phyloP scores from a whole-genome alignment of 2,113 vertebrate genomes.

The Hydrochoerus hydrochaeris region DNA sequence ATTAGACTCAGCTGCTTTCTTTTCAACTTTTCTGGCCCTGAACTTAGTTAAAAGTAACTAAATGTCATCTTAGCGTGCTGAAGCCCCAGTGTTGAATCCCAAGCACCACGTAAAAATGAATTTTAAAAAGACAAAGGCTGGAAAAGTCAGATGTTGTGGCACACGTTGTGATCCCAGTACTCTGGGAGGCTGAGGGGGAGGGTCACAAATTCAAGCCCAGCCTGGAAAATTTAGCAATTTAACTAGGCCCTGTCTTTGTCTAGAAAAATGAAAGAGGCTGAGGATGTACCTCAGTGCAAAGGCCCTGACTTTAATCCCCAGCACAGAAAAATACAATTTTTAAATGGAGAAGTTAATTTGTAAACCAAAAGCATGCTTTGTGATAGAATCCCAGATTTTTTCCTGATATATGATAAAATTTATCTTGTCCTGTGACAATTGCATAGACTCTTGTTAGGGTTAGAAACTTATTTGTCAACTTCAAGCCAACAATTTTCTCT shows the following conservation, averaged over 20 bases:
- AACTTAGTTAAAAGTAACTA: neutral
- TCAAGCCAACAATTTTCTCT: neutral
- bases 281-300: neutral
- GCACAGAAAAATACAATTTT: neutral
- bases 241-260: neutral
- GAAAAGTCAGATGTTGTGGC: neutral
- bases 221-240: neutral
- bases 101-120: neutral
- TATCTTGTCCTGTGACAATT: neutral
- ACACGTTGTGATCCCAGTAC: neutral
- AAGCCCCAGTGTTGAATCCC: neutral
- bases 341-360: neutral
- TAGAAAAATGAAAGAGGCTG: neutral
- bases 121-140: neutral
- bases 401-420: neutral
- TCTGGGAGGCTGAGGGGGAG: neutral
- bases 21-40: neutral
- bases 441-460: neutral
- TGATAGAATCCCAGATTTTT: neutral
- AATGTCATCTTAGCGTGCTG: too few species aligned
- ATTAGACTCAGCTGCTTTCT: neutral
- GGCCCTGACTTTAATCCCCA: neutral
- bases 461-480: neutral
- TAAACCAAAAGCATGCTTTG: neutral
- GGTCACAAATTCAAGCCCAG: neutral